phyloP scores from a whole-genome alignment of 2,888 invertebrate genomes.

The Chrysodeixis includens region DNA sequence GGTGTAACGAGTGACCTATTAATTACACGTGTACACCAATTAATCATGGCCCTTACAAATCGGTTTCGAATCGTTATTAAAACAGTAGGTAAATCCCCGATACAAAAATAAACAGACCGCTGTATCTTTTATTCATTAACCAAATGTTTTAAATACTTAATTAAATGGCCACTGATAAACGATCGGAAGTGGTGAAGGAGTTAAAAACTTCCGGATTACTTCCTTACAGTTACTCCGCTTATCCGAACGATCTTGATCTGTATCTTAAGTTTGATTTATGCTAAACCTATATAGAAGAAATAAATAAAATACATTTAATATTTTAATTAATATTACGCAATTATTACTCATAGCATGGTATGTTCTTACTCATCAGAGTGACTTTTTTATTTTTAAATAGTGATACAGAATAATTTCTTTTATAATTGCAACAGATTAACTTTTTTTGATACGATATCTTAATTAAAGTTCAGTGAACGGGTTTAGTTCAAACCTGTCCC shows the following conservation, averaged over 20 bases:
- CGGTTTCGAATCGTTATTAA: background rate
- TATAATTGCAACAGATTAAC: too few relatives aligned
- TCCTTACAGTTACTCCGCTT: constrained; percentile 18
- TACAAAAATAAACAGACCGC: background rate
- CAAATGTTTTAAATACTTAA: constrained; percentile 2
- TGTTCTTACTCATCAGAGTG: constrained; percentile 9
- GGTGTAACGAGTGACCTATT: too few relatives aligned
- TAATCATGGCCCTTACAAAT: background rate
- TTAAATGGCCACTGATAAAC: constrained; percentile 12
- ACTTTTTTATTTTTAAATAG: too few relatives aligned
- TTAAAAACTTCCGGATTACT: constrained; percentile 27
- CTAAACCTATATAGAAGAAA: background rate
- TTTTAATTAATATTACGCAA: constrained; percentile 29
- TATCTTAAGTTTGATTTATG: constrained; percentile 13
- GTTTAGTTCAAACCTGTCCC: background rate
- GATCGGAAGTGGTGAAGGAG: constrained; percentile 13
- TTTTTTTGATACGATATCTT: background rate
- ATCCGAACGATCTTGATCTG: constrained; percentile 17
- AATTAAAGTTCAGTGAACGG: background rate
- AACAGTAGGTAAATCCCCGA: background rate
- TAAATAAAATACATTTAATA: constrained; percentile 6
- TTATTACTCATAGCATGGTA: constrained; percentile 17
- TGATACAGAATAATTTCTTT: too few relatives aligned
- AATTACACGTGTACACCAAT: too few relatives aligned
- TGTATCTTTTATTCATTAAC: background rate